A percentile compares a stretch with the other conserved stretches of the same genome.
phyloP scores from a whole-genome alignment of 2,113 vertebrate genomes.

The Blennius ocellaris region DNA sequence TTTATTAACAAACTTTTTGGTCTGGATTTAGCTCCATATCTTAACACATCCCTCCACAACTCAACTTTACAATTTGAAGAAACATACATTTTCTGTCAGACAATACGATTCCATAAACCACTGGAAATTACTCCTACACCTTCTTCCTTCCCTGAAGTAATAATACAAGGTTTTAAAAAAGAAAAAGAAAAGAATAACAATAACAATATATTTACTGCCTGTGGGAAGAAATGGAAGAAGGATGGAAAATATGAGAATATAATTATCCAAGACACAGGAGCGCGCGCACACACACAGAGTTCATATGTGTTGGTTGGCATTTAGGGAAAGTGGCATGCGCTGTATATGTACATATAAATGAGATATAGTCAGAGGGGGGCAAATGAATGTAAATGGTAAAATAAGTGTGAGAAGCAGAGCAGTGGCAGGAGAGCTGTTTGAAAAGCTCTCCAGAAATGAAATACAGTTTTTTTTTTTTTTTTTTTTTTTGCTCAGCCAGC shows the following conservation, averaged over 20 bases:
- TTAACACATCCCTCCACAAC: neutral
- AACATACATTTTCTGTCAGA: slow-evolving; percentile 42
- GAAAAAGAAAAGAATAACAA: slow-evolving; percentile 43
- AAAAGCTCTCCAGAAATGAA: slow-evolving; percentile 35
- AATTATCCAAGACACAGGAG: slow-evolving; percentile 22
- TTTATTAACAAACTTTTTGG: too few relatives aligned
- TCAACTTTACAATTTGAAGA: slow-evolving; percentile 2
- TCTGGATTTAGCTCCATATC: too few relatives aligned
- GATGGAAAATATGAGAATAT: slow-evolving; percentile 48
- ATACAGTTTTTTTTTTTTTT: slow-evolving; percentile 41
- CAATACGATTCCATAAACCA: slow-evolving; percentile 23
- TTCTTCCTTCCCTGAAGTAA: slow-evolving; percentile 28
- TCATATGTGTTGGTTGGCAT: neutral
- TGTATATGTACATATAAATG: slow-evolving; percentile 19
- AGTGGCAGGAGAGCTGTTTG: slow-evolving; percentile 16
- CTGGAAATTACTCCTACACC: slow-evolving; percentile 28
- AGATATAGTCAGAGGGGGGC: neutral
- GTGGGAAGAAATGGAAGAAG: slow-evolving; percentile 42
- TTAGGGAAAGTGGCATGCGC: neutral
- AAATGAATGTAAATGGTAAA: neutral
- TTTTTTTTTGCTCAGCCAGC: slow-evolving; percentile 53
- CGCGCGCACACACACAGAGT: neutral
- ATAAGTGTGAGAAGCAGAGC: slow-evolving; percentile 9
- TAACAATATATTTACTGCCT: slow-evolving; percentile 54
- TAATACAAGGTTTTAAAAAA: slow-evolving; percentile 23